Evolutionary conservation across 2,113 vertebrate genomes (phyloP).

Genomic region (Platysternon megacephalum): DNA sequence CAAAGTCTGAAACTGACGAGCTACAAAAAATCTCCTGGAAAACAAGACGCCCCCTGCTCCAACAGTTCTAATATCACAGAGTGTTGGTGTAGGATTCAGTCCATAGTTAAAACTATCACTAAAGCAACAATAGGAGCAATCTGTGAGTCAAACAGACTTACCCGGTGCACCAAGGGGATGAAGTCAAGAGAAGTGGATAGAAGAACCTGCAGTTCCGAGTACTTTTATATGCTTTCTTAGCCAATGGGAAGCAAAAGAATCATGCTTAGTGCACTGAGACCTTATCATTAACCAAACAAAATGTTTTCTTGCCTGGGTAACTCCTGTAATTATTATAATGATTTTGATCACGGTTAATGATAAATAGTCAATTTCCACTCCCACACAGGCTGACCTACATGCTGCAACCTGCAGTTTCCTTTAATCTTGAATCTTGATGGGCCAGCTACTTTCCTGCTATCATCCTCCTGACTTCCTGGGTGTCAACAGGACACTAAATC

Average conservation of each 20-base stretch:
- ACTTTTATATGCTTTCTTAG: constrained; percentile 58
- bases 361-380: constrained; percentile 10
- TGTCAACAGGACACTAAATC: not conserved
- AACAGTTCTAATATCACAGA: not conserved
- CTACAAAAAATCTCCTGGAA: too few species aligned
- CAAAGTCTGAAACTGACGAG: too few species aligned
- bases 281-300: constrained; percentile 41
- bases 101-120: not conserved
- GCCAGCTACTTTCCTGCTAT: not conserved
- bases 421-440: not conserved
- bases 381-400: not conserved
- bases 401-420: fast-evolving
- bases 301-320: constrained; percentile 19
- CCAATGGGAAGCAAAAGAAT: not conserved
- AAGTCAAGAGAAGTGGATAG: constrained; percentile 51
- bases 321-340: constrained; percentile 41
- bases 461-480: not conserved
- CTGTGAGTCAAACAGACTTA: not conserved
- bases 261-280: not conserved
- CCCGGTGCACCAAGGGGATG: constrained; percentile 4
- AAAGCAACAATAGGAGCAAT: not conserved
- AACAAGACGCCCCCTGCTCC: too few species aligned
- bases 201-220: not conserved
- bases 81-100: not conserved
- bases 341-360: constrained; percentile 12